Base-by-base conservation (phyloP, 2,888 invertebrate species). In the Drosophila mimetica region DNA sequence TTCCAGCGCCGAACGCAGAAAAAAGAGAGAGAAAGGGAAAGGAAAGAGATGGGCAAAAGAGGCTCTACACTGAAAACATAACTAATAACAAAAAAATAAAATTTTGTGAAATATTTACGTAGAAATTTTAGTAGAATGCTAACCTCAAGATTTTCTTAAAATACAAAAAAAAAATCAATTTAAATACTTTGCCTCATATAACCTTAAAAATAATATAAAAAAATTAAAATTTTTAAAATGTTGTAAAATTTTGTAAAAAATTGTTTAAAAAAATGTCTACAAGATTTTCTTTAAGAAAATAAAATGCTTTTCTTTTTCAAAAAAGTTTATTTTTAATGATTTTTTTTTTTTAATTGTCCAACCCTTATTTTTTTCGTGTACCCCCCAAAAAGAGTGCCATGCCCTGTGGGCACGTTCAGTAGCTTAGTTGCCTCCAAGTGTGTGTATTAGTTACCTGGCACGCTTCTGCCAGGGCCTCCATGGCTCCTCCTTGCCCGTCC, bases 371-470 rank as follows among this genome's bases (percentile, higher is more conserved):
- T 18, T 11, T 16, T 30, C 9, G 58, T 46, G 60, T 37, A 2
- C 18, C 18, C 6, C n/a, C 32, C 47, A 16, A 58, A 42, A 50
- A 48, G 44, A 18, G 46, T 34, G 42, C 28, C 41, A 41, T 36
- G 50, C 16, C 42, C 63, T 61, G 48, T 44, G 63, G 67, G 71
- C 80, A 82, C 82, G 82, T 86, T 75, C 78, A 78, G 78, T 82
- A 74, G 83, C 86, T 86, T 79, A 76, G 61, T 57, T 61, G 61
- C 39, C 32, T 60, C 54, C 42, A 14, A 67, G 74, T 79, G 69
- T 80, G 80, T 86, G 82, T 71, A 69, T 74, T 77, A 79, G 80
- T 83, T 86, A 86, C 86, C 86, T 82, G 82, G 82, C 82, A 82
- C 82, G 82, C 82, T 82, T 86, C 76, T 76, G 80, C 30, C 37